A percentile compares a stretch with the other conserved stretches of the same genome.
These are phyloP conservation scores for Aurelia aurita complex sp. Pacific DNA, from an alignment of 30 jellyfish, hydroid and myxozoan genomes.

Conservation along the genomic window DNA sequence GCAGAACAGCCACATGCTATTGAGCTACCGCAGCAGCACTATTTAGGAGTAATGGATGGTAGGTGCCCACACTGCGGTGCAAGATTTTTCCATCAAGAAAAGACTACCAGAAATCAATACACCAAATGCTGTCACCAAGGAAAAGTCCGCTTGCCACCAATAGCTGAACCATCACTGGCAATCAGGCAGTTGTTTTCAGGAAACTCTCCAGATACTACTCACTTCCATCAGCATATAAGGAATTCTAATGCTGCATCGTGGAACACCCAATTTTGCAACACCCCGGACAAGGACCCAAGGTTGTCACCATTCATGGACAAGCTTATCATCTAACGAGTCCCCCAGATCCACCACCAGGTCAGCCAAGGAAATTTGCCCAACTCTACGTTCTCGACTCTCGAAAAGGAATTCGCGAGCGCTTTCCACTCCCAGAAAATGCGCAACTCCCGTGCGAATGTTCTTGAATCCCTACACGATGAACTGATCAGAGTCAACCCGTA, in stretches of 20 bases:
- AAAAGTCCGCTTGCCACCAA: not conserved
- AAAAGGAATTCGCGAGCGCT: slow-evolving; percentile 2
- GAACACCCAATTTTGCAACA: not conserved
- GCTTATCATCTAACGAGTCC: slow-evolving; percentile 11
- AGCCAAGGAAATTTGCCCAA: slow-evolving; percentile 1
- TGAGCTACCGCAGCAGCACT: not conserved
- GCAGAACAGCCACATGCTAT: not conserved
- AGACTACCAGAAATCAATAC: not conserved
- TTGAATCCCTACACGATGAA: slow-evolving; percentile 3
- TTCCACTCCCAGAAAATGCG: not conserved
- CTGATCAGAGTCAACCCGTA: not conserved
- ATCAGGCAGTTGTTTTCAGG: not conserved
- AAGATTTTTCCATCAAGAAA: not conserved
- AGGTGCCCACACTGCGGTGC: not conserved
- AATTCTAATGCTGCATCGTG: not conserved
- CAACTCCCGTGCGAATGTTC: not conserved
- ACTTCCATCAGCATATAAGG: not conserved
- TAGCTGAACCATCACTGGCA: not conserved
- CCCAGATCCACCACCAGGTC: slow-evolving; percentile 16
- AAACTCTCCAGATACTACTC: not conserved
- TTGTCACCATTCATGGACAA: not conserved
- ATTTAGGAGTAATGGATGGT: not conserved
- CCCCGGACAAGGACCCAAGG: slow-evolving; percentile 10
- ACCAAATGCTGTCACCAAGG: not conserved
- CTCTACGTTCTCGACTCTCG: not conserved